Base-by-base conservation (phyloP, 2,888 invertebrate genomes). In the Onthophagus sagittarius region DNA sequence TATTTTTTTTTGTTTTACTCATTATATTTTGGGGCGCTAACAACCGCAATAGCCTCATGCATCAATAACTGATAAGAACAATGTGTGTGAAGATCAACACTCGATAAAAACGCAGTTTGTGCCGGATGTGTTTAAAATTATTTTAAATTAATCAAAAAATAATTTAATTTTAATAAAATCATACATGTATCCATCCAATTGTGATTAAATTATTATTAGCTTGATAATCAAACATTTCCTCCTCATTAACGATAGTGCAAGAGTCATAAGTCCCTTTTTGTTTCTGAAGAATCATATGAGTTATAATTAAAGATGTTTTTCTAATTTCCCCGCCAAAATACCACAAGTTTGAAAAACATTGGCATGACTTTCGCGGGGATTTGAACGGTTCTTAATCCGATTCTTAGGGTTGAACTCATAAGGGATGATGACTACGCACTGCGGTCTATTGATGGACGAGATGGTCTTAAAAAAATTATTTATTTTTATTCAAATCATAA, bases 121-220 rank as follows among this genome's bases (percentile, higher is more conserved):
- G 93, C 95, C 5, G 99, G 98, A 88, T 99, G 98, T 0, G 98
- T 98, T 95, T 98, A 86, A 1, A 87, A 86, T 76, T 75, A n/a
- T n/a, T n/a, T n/a, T n/a, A n/a, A n/a, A n/a, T n/a, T n/a, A n/a
- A n/a, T n/a, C n/a, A 64, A 77, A 71, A 72, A 75, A 73, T 15
- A 71, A 69, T 62, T 63, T 4, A 63, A n/a, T 62, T 13, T 62
- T 62, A 31, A 15, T 63, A 63, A 15, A 73, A 53, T 53, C 90
- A 87, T 84, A 97, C 97, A 88, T 98, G 98, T 84, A 99, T 98
- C 98, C 98, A 99, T n/a, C 98, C 98, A n/a, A 99, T 88, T 0
- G 97, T 97, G 78, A 98, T 94, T 75, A 98, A 90, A 85, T 95
- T 94, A 81, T 94, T 91, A 81, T 94, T 92, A 85, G 98, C 97